Evolutionary conservation across 2,888 invertebrate species (phyloP), one percentile per base, ranked within the genome.

Genomic region (Pinctada fucata): DNA sequence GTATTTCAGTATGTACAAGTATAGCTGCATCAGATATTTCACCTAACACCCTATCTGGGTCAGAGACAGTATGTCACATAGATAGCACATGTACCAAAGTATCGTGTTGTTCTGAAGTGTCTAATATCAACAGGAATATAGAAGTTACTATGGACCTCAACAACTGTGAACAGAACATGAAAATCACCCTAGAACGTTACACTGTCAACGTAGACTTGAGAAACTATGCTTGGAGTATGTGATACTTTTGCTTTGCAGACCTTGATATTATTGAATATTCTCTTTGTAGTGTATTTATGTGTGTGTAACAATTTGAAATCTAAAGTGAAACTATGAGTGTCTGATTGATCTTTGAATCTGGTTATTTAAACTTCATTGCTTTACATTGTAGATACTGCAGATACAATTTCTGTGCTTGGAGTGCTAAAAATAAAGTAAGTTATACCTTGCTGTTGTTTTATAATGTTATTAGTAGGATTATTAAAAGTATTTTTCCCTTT

Each of bases 101-200:
- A 16, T 58, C 58, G 10, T 74, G 74, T 16, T 74, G 74, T 66
- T n/a, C 50, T 16, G 45, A 50, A 31, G 74, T 74, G 49, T 49
- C 63, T 16, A 69, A 65, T n/a, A 74, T 78, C 3, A 52, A 50
- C 45, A 64, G 72, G 52, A 74, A 74, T 16, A 63, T 78, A 2
- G 65, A 78, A n/a, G 50, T 51, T 5, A 69, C 72, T 50, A 68
- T 78, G 13, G 49, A 31, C 45, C 16, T 78, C 2, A 65, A 78
- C 47, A 66, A 72, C 16, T 78, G 78, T 66, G 52, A 64, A n/a
- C 67, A 70, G 5, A 64, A 65, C 6, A 65, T 78, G 70, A 78
- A 65, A n/a, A 47, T 78, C 13, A 10, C 47, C 13, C 50, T 78
- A 13, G 78, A 78, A 48, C 74, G 70, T 16, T 48, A 50, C 50